Evolutionary conservation across 2,797 vertebrate species (phyloP).

Genomic region (Alectoris magna): DNA sequence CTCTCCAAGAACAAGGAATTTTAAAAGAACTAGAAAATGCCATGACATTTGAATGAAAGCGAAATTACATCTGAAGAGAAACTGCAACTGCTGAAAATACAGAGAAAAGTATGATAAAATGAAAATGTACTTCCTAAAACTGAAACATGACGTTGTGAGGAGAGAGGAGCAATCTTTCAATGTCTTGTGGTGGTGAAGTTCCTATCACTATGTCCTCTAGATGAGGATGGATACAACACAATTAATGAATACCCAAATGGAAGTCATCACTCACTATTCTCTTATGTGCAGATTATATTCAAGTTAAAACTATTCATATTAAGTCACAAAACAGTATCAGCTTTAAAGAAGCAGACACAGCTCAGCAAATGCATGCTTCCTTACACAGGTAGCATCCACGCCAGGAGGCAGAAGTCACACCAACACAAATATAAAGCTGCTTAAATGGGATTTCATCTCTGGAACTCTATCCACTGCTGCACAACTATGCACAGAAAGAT

Average conservation of each 20-base stretch:
- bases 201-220: background rate
- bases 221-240: background rate
- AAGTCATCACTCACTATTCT: background rate
- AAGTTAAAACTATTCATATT: background rate
- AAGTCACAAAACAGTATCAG: slow-evolving; percentile 21
- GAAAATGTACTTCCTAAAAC: background rate
- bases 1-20: background rate
- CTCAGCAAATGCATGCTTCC: slow-evolving; percentile 9
- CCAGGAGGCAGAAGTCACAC: slow-evolving; percentile 13
- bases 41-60: background rate
- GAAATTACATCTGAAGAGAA: background rate
- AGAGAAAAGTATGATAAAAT: background rate
- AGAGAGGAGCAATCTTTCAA: background rate
- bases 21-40: background rate
- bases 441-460: slow-evolving; percentile 60
- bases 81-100: background rate
- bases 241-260: background rate
- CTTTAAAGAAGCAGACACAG: slow-evolving; percentile 15
- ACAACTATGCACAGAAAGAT: slow-evolving; percentile 47
- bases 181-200: background rate
- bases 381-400: background rate
- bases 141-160: background rate
- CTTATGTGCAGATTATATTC: background rate
- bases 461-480: slow-evolving; percentile 29
- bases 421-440: slow-evolving; percentile 45